Evolutionary conservation across 2,888 invertebrate species (phyloP), one percentile per base, ranked within the genome.

Genomic region (Phytoseiulus persimilis): DNA sequence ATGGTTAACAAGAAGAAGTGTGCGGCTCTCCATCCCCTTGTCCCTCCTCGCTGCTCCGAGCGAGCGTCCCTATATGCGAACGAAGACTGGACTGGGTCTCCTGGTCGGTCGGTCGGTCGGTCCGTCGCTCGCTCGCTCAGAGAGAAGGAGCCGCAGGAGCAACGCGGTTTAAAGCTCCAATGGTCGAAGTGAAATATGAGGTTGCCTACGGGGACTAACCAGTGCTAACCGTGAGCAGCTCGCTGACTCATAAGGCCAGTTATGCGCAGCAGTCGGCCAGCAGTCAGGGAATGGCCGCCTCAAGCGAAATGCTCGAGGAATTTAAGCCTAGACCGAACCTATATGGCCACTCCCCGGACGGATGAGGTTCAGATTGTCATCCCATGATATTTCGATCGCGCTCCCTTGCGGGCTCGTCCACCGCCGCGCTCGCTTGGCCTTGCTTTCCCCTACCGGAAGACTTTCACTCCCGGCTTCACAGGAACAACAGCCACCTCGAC

Each of bases 231-330:
- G 45, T 87, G 45, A 65, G 65, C 65, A 65, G 65, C 65, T 65
- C 65, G 65, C 39, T 87, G 87, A 87, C 39, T 87, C 87, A 87
- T 87, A 31, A 87, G 87, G 87, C 87, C 87, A 87, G 87, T 87
- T 87, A 87, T 87, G 87, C 87, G 45, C 83, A 83, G 87, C 87
- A 45, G 39, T n/a, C 45, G 32, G 87, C 87, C 11, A n/a, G 33
- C n/a, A 87, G 87, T 32, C 28, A 28, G 39, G n/a, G 87, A 33
- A 33, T n/a, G n/a, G 87, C 87, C 87, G 87, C 87, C 87, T 45
- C 32, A 32, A 87, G 87, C 87, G 87, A 87, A 87, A 87, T 87
- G 87, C 32, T 39, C 32, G 87, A 33, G 87, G 33, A 87, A 87
- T 87, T 87, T 87, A 87, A 87, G 87, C 87, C 87, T 33, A 87